Evolutionary conservation across 2,797 vertebrate genomes (phyloP).

Genomic region (Enteromius viviparus): DNA sequence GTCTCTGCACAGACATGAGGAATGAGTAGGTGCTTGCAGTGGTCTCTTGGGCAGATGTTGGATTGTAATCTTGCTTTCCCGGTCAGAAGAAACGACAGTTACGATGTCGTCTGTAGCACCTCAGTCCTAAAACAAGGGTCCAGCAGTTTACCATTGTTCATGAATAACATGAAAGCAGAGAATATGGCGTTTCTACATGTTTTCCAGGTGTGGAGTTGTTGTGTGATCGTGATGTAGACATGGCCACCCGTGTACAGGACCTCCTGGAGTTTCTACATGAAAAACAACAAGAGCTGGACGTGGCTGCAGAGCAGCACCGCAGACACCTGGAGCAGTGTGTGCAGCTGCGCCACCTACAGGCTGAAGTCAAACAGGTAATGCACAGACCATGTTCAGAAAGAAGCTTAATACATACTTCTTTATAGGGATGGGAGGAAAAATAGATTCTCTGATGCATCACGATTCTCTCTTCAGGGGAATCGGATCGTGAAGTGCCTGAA

Average conservation of each 20-base stretch:
- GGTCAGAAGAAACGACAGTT: not conserved
- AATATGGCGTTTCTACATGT: not conserved
- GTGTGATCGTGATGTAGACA: slow-evolving; percentile 96
- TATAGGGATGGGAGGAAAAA: too few relatives aligned
- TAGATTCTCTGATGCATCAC: too few relatives aligned
- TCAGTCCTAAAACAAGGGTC: not conserved
- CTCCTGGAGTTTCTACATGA: slow-evolving; percentile 97
- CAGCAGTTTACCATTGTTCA: not conserved
- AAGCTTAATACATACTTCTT: too few relatives aligned
- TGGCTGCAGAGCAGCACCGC: slow-evolving; percentile 93
- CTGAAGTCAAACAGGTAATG: slow-evolving; percentile 95
- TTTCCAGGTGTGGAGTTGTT: slow-evolving; percentile 91
- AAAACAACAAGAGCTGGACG: slow-evolving; percentile 97
- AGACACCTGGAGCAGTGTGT: slow-evolving; percentile 94
- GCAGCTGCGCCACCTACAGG: slow-evolving; percentile 96
- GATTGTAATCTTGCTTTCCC: not conserved
- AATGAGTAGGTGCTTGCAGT: not conserved
- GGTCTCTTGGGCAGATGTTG: not conserved
- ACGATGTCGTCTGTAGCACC: not conserved
- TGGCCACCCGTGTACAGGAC: slow-evolving; percentile 97
- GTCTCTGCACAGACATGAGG: not conserved
- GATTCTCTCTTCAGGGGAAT: too few relatives aligned
- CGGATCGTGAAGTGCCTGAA: too few relatives aligned
- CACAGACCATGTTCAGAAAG: too few relatives aligned
- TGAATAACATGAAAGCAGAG: not conserved